These are phyloP conservation scores for Caenorhabditis becei DNA, from an alignment of 2,888 invertebrate species.

Conservation along the genomic window DNA sequence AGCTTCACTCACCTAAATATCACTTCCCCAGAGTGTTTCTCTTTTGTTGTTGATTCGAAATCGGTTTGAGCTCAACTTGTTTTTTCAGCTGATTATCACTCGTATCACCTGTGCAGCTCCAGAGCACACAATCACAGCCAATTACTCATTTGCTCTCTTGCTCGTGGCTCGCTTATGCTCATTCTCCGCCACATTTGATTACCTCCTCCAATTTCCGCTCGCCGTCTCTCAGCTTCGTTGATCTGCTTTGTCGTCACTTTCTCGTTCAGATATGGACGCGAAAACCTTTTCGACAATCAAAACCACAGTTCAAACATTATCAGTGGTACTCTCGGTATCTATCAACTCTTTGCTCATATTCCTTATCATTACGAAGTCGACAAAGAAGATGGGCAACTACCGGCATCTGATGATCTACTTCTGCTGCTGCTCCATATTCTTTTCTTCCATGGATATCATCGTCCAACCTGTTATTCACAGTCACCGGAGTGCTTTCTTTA, in stretches of 20 bases:
- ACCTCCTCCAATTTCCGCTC: not conserved
- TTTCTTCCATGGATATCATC: slow-evolving; percentile 45
- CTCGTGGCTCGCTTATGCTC: not conserved
- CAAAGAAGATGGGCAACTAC: slow-evolving; percentile 58
- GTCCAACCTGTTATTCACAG: slow-evolving; percentile 38
- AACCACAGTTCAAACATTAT: slow-evolving; percentile 8
- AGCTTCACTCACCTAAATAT: too few species aligned
- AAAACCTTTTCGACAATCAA: slow-evolving; percentile 25
- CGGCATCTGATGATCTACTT: slow-evolving; percentile 53
- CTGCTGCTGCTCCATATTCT: slow-evolving; percentile 45
- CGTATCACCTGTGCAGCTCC: not conserved
- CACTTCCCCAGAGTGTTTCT: too few species aligned
- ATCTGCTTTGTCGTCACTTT: not conserved
- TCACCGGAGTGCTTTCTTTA: slow-evolving; percentile 39
- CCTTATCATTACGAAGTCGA: slow-evolving; percentile 48
- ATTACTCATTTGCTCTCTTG: not conserved
- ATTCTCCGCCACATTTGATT: not conserved
- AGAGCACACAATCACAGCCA: not conserved
- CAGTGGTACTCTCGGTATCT: slow-evolving; percentile 17
- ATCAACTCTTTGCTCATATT: slow-evolving; percentile 37
- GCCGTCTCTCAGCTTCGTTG: not conserved
- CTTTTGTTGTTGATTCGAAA: too few species aligned
- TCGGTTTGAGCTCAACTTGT: too few species aligned
- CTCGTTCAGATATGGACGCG: not conserved
- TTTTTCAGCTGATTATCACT: too few species aligned